phyloP scores from a whole-genome alignment of 1,140 invertebrate genomes.

The Hestina assimilis region DNA sequence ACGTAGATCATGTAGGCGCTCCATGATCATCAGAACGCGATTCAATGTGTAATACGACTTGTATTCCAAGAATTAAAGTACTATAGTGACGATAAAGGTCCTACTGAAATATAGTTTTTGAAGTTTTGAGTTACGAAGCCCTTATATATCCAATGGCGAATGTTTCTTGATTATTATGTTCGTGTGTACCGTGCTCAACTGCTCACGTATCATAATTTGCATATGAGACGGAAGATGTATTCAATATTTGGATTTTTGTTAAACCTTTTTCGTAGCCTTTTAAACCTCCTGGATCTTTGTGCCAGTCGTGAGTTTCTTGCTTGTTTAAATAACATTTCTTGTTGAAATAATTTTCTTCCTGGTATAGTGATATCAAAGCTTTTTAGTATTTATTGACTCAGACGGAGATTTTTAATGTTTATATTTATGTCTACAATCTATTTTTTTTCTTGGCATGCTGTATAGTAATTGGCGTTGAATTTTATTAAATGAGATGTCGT shows the following conservation, averaged over 20 bases:
- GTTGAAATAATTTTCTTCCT: no score
- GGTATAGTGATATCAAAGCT: no score
- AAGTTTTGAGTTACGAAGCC: background rate
- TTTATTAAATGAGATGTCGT: no score
- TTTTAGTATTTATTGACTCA: no score
- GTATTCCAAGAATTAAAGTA: background rate
- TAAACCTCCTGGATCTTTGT: constrained; percentile 31
- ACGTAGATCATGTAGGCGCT: background rate
- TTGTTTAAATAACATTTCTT: constrained; percentile 5
- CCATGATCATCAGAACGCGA: background rate
- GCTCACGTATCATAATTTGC: constrained; percentile 35
- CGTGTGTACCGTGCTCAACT: constrained; percentile 40
- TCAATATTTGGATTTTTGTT: constrained; percentile 58
- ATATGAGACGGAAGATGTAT: constrained; percentile 60
- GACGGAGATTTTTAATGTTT: no score
- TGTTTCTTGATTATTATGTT: constrained; percentile 27
- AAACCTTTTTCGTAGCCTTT: constrained; percentile 36
- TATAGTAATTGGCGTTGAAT: no score
- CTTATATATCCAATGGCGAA: background rate
- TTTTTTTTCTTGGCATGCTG: no score
- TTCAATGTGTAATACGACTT: background rate
- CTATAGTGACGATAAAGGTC: no score
- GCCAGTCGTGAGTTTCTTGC: constrained; percentile 22
- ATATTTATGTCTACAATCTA: no score
- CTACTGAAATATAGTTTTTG: constrained; percentile 19